phyloP scores from a whole-genome alignment of 2,888 invertebrate genomes.

The Oasisia sp. region DNA sequence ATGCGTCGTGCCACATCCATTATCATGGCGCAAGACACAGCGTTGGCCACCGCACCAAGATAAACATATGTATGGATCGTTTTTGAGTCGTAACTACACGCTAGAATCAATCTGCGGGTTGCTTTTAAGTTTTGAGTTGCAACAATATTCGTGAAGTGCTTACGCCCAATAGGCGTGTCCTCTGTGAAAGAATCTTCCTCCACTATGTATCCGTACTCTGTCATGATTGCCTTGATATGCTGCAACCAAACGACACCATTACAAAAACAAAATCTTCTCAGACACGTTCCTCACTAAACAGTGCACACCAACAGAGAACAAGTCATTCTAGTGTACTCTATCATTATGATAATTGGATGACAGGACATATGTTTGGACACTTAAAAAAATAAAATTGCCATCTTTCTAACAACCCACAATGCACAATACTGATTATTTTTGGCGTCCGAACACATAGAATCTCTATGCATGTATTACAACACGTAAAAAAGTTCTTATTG shows the following conservation, averaged over 20 bases:
- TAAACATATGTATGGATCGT: constrained; percentile 74
- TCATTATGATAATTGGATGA: no score
- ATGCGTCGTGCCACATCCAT: constrained; percentile 66
- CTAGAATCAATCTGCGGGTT: constrained; percentile 74
- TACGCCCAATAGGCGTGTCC: constrained; percentile 79
- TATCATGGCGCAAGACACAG: constrained; percentile 83
- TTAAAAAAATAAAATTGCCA: no score
- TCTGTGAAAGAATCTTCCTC: constrained; percentile 80
- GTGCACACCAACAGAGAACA: no score
- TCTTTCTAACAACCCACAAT: no score
- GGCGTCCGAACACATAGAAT: no score
- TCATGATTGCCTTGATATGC: constrained; percentile 76
- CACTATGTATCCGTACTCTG: constrained; percentile 79
- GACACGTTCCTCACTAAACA: neutral
- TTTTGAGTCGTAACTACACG: constrained; percentile 71
- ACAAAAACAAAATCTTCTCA: neutral
- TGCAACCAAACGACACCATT: constrained; percentile 53
- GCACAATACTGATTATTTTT: no score
- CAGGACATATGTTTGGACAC: no score
- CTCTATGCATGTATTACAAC: no score
- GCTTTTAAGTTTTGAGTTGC: constrained; percentile 74
- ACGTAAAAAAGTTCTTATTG: no score
- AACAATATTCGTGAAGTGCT: constrained; percentile 84
- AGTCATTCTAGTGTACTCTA: neutral
- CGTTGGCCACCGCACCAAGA: constrained; percentile 91